Conservation (phyloP, 2,888 invertebrate genomes). For the Philhelius pedissequus region DNA sequence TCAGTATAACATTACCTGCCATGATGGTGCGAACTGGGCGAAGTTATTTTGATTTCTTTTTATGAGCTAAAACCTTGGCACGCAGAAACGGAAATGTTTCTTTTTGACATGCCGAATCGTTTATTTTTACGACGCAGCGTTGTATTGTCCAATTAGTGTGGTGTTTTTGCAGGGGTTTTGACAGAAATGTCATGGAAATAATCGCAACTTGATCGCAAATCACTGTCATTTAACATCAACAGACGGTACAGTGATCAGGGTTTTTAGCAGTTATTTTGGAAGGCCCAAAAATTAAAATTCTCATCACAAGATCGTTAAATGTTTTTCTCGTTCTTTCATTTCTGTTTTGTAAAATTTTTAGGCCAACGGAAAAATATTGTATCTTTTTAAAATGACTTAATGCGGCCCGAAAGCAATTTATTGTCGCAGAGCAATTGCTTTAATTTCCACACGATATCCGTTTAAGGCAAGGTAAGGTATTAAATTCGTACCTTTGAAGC, state of each 20-base stretch:
- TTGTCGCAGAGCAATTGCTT: not conserved
- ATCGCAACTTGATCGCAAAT: constrained; percentile 20
- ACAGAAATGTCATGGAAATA: constrained; percentile 30
- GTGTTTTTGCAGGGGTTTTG: not conserved
- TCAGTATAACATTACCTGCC: not conserved
- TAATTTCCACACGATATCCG: constrained; percentile 16
- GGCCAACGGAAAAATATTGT: not conserved
- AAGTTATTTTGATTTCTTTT: not conserved
- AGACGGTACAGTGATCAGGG: not conserved
- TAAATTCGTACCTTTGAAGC: not conserved
- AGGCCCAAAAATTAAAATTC: constrained; percentile 51
- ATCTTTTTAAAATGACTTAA: not conserved
- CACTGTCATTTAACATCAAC: not conserved
- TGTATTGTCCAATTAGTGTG: constrained; percentile 43
- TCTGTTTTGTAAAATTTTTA: constrained; percentile 1
- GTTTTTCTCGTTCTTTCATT: not conserved
- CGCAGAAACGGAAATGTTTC: not conserved
- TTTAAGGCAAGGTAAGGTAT: not conserved
- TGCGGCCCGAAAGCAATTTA: constrained; percentile 26
- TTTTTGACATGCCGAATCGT: constrained; percentile 13
- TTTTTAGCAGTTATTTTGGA: constrained; percentile 6
- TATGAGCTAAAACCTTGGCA: not conserved
- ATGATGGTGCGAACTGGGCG: not conserved
- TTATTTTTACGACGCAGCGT: not conserved
- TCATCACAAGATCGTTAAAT: constrained; percentile 1